A percentile compares a stretch with the other conserved stretches of the same genome.
phyloP scores from a whole-genome alignment of 2,113 vertebrate species.

The Isichthys henryi region DNA sequence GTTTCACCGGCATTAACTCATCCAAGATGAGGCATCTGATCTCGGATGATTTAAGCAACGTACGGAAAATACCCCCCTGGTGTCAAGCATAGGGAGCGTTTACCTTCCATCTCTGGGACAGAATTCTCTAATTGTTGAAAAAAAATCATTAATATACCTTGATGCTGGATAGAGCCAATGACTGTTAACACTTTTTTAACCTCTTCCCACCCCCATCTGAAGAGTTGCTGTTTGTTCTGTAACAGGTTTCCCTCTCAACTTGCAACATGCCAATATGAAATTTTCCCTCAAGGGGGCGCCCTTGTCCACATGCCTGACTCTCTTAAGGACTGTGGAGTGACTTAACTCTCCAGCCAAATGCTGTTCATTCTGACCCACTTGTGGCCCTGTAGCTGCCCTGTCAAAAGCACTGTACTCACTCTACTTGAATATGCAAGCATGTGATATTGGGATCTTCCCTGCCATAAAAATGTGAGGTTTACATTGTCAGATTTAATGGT shows the following conservation, averaged over 20 bases:
- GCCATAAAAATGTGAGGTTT: neutral
- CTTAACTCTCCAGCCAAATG: neutral
- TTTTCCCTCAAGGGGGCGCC: neutral
- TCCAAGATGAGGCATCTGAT: too few species aligned
- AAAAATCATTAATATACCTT: neutral
- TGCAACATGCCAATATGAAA: neutral
- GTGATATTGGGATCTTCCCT: neutral
- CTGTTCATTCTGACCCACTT: neutral
- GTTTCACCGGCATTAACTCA: too few species aligned
- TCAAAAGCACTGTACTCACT: neutral
- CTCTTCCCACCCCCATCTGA: neutral
- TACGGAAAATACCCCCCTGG: too few species aligned
- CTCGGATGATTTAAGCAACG: too few species aligned
- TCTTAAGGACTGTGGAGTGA: neutral
- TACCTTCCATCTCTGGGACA: neutral
- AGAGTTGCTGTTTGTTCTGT: neutral
- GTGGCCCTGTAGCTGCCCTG: neutral
- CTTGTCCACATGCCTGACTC: neutral
- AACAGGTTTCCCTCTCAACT: neutral
- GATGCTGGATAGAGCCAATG: neutral
- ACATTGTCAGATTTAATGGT: neutral
- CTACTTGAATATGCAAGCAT: neutral
- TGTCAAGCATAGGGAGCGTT: neutral
- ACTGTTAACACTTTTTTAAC: neutral
- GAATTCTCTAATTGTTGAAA: neutral